phyloP scores from a whole-genome alignment of 1,140 invertebrate species.

The Cydia fagiglandana region DNA sequence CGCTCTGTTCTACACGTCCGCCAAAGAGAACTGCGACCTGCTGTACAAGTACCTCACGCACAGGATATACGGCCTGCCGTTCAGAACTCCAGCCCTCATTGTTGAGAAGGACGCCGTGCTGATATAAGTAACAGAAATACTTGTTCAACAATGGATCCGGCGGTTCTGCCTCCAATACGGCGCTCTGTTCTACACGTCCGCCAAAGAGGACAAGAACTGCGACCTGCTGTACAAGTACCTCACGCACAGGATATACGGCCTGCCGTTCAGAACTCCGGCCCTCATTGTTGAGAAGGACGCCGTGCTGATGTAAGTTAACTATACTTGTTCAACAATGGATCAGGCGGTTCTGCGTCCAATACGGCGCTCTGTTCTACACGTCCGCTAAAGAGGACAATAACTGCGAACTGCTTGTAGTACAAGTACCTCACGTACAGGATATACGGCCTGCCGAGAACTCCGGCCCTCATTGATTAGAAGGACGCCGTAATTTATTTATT shows the following conservation, averaged over 20 bases:
- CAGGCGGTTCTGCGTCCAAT: conserved; percentile 82
- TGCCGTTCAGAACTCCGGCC: conserved; percentile 97
- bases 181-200: conserved; percentile 98
- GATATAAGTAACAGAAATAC: conserved; percentile 86
- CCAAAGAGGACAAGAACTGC: conserved; percentile 99
- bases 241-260: conserved; percentile 97
- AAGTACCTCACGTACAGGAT: conserved; percentile 99
- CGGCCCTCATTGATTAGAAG: conserved; percentile 98
- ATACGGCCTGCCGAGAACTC: conserved; percentile 95
- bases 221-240: conserved; percentile 99
- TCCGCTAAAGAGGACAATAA: conserved; percentile 99
- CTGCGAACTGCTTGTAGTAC: conserved; percentile 98
- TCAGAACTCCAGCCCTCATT: conserved; percentile 96
- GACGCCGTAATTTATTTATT: too few species aligned
- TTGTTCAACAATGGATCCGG: neutral
- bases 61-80: conserved; percentile 97
- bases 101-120: conserved; percentile 99
- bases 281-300: conserved; percentile 99
- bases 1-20: conserved; percentile 98
- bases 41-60: conserved; percentile 99
- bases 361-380: conserved; percentile 98
- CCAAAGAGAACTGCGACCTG: conserved; percentile 99
- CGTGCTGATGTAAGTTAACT: conserved; percentile 92
- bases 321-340: neutral
- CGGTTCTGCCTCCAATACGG: too few species aligned